Percentiles rank a stretch among this genome's conserved stretches.
phyloP scores from a whole-genome alignment of 2,888 invertebrate genomes.

The Erebia palarica region DNA sequence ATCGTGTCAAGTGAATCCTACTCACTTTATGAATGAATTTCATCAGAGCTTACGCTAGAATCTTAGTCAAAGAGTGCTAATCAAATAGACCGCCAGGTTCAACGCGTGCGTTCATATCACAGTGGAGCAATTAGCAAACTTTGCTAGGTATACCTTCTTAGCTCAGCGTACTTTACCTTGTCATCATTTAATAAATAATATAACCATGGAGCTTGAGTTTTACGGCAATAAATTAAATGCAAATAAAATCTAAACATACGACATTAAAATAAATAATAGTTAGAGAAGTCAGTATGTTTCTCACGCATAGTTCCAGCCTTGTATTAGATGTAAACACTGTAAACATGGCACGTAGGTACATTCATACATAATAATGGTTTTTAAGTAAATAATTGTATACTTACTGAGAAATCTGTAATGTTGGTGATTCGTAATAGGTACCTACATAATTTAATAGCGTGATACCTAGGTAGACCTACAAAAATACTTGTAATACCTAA shows the following conservation, averaged over 20 bases:
- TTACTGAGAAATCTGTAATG: constrained; percentile 17
- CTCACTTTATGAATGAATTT: constrained; percentile 47
- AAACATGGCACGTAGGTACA: constrained; percentile 7
- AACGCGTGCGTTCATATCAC: constrained; percentile 37
- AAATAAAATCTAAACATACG: constrained; percentile 46
- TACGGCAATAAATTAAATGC: constrained; percentile 38
- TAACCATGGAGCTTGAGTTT: neutral
- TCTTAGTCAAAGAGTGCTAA: constrained; percentile 54
- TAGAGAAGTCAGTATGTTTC: constrained; percentile 45
- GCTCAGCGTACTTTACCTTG: neutral
- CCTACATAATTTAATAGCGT: constrained; percentile 1
- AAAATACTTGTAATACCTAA: too few species aligned
- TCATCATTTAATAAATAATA: neutral
- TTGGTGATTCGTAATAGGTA: constrained; percentile 13
- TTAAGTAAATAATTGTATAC: constrained; percentile 13
- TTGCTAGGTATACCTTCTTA: too few species aligned
- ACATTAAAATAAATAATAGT: constrained; percentile 44
- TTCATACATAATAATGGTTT: constrained; percentile 24
- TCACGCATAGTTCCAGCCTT: constrained; percentile 41
- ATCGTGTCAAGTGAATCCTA: constrained; percentile 8
- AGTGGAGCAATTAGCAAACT: constrained; percentile 28
- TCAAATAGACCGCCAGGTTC: constrained; percentile 57
- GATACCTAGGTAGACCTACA: too few species aligned
- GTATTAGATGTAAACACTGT: constrained; percentile 11
- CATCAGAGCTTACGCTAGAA: constrained; percentile 45